Evolutionary conservation across 1,140 invertebrate genomes (phyloP).

Genomic region (Andrena cerasifolii): DNA sequence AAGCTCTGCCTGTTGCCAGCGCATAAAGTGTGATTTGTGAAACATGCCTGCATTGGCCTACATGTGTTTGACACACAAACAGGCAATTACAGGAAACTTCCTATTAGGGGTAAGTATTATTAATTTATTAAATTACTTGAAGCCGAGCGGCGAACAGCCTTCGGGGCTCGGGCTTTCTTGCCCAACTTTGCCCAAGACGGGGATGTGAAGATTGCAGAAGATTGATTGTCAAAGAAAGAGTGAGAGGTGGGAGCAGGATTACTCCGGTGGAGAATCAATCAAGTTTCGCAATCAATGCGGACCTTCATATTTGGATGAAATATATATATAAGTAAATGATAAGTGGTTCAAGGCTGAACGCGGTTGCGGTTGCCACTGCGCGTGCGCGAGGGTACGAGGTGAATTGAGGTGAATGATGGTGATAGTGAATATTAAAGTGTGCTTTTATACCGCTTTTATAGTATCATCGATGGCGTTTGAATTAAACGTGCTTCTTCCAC

Average conservation of each 20-base stretch:
- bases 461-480: slow-evolving; percentile 9
- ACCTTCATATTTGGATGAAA: slow-evolving; percentile 45
- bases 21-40: not conserved
- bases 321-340: no score
- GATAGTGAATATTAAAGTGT: no score
- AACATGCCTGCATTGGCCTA: not conserved
- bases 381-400: not conserved
- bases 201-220: slow-evolving; percentile 61
- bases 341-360: slow-evolving; percentile 76
- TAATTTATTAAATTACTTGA: slow-evolving; percentile 55
- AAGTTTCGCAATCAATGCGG: slow-evolving; percentile 70
- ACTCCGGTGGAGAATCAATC: no score
- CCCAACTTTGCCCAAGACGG: no score
- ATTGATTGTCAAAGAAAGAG: no score
- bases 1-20: not conserved
- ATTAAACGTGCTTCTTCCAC: not conserved
- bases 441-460: no score
- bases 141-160: slow-evolving; percentile 4
- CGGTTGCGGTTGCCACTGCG: slow-evolving; percentile 2
- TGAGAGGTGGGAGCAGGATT: no score
- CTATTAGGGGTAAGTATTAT: no score
- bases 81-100: slow-evolving; percentile 79
- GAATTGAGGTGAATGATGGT: no score
- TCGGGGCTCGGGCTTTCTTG: no score
- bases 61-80: slow-evolving; percentile 67